These are phyloP conservation scores for Fistularia tabacaria DNA, from an alignment of 2,797 vertebrate species.

Conservation along the genomic window DNA sequence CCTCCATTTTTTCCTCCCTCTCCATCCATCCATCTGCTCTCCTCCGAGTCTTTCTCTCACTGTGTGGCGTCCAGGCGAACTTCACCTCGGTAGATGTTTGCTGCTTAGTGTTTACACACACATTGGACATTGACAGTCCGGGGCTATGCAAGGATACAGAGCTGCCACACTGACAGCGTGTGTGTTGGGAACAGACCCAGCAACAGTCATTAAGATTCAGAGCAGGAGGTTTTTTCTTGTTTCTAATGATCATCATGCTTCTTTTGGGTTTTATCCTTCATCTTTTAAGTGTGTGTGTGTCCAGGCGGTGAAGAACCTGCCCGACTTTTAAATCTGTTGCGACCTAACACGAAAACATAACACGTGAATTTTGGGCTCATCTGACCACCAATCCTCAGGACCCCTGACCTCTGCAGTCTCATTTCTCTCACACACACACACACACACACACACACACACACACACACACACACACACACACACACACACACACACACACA, in stretches of 20 bases:
- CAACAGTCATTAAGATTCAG: constrained; percentile 33
- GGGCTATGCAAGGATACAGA: constrained; percentile 43
- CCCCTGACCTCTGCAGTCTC: too few relatives aligned
- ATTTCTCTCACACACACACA: too few relatives aligned
- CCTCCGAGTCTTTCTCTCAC: constrained; percentile 3
- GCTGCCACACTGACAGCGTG: constrained; percentile 7
- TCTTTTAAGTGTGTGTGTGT: not conserved
- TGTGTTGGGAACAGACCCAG: constrained; percentile 31
- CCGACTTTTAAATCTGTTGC: too few relatives aligned
- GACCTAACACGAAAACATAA: too few relatives aligned
- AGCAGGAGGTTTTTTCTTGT: not conserved
- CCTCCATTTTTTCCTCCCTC: not conserved
- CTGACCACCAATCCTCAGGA: too few relatives aligned
- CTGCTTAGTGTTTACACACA: constrained; percentile 13
- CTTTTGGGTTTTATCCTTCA: too few relatives aligned
- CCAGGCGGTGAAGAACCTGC: too few relatives aligned
- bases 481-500: too few relatives aligned
- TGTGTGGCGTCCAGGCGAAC: not conserved
- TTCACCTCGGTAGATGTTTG: constrained; percentile 3
- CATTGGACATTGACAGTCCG: constrained; percentile 11
- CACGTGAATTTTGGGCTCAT: too few relatives aligned
- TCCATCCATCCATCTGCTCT: constrained; percentile 6
- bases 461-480: too few relatives aligned
- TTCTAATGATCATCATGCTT: too few relatives aligned
- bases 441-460: too few relatives aligned